phyloP scores from a whole-genome alignment of 2,113 vertebrate genomes.

The Elephantulus edwardii region DNA sequence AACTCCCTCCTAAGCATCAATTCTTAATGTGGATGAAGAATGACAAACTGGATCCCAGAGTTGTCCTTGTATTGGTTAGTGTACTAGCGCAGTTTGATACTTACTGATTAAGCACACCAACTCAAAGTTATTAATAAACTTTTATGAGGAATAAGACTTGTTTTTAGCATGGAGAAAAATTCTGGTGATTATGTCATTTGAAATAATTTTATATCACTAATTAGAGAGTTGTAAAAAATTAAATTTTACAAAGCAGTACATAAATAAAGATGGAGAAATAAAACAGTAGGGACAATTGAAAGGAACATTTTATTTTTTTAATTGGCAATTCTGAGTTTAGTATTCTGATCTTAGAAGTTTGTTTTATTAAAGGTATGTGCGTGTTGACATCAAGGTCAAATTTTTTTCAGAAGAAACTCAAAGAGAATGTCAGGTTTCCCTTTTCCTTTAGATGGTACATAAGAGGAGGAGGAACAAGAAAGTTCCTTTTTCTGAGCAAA shows the following conservation, averaged over 20 bases:
- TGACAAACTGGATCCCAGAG: not conserved
- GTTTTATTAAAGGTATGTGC: not conserved
- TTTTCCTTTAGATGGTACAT: not conserved
- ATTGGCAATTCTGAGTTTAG: not conserved
- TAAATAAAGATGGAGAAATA: slow-evolving; percentile 21
- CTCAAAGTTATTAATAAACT: slow-evolving; percentile 26
- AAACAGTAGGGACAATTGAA: not conserved
- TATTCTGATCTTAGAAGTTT: not conserved
- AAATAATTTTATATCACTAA: not conserved
- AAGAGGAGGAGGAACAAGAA: not conserved
- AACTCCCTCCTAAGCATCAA: not conserved
- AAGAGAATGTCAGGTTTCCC: not conserved
- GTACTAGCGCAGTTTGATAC: not conserved
- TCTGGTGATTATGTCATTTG: not conserved
- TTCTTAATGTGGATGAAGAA: not conserved
- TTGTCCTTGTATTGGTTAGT: not conserved
- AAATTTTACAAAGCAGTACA: not conserved
- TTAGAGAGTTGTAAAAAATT: slow-evolving; percentile 9
- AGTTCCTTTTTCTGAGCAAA: not conserved
- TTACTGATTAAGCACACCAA: not conserved
- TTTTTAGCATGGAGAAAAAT: too few species aligned
- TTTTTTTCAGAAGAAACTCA: not conserved
- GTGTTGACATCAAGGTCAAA: not conserved
- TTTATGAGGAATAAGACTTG: too few species aligned
- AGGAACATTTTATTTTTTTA: not conserved